Conservation (phyloP, 1,140 invertebrate genomes). For the Drosophila simulans region DNA sequence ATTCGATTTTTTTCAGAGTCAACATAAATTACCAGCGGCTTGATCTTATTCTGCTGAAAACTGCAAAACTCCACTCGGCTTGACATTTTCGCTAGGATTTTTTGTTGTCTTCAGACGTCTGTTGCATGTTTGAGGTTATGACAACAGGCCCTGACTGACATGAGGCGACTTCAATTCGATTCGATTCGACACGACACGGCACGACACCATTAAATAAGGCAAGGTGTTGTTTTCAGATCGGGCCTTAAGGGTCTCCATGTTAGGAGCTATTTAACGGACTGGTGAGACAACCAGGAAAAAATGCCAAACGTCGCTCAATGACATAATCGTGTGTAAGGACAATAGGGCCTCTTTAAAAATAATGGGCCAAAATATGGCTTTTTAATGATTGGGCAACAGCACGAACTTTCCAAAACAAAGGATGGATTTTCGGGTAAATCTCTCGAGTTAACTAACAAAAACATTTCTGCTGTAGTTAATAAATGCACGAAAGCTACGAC, state of each 20-base stretch:
- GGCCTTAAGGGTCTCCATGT: slow-evolving; percentile 45
- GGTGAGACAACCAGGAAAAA: background rate
- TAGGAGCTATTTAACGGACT: slow-evolving; percentile 19
- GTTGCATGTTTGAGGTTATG: slow-evolving; percentile 68
- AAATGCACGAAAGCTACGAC: background rate
- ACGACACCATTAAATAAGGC: slow-evolving; percentile 58
- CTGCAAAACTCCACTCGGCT: slow-evolving; percentile 13
- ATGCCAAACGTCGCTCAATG: slow-evolving; percentile 37
- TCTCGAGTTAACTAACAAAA: too few species aligned
- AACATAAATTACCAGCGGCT: slow-evolving; percentile 74
- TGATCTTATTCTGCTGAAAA: slow-evolving; percentile 54
- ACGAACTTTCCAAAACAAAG: background rate
- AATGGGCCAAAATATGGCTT: background rate
- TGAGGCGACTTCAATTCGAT: slow-evolving; percentile 15
- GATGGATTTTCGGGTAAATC: too few species aligned
- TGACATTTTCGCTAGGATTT: slow-evolving; percentile 32
- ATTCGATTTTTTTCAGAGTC: slow-evolving; percentile 79
- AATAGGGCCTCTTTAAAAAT: slow-evolving; percentile 8
- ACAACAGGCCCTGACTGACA: slow-evolving; percentile 44
- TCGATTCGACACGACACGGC: slow-evolving; percentile 47
- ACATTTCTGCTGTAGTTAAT: background rate
- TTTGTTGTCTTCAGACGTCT: slow-evolving; percentile 40
- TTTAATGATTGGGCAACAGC: background rate
- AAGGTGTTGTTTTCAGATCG: slow-evolving; percentile 42
- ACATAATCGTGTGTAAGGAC: slow-evolving; percentile 20